A percentile compares a stretch with the other conserved stretches of the same genome.
Conservation (phyloP, 2,113 vertebrate genomes). For the Lophotis ruficrista region DNA sequence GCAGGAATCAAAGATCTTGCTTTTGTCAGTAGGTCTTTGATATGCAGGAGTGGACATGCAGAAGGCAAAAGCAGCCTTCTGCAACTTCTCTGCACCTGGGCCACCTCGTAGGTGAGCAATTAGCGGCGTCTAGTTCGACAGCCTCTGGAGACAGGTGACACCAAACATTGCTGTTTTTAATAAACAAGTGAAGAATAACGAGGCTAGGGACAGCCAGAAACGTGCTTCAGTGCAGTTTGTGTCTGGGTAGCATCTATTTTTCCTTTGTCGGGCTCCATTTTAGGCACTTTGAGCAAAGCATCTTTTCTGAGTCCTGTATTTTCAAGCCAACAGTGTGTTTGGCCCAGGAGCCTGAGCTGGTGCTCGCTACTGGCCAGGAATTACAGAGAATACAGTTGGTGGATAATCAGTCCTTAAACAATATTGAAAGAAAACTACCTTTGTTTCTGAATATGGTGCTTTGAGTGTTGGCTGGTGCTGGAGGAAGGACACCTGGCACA, state of each 20-base stretch:
- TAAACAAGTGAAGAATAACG: not conserved
- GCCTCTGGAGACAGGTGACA: not conserved
- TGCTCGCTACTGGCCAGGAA: not conserved
- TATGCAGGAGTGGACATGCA: not conserved
- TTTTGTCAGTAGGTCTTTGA: slow-evolving; percentile 26
- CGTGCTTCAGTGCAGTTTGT: not conserved
- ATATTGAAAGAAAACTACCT: not conserved
- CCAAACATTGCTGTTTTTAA: not conserved
- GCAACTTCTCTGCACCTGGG: slow-evolving; percentile 10
- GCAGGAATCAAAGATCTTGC: not conserved
- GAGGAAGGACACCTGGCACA: not conserved
- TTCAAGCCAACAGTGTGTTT: not conserved
- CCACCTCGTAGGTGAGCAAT: not conserved
- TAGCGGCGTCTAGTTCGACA: not conserved
- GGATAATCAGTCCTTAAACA: not conserved
- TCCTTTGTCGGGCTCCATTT: not conserved
- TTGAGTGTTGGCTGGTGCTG: not conserved
- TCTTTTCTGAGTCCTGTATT: not conserved
- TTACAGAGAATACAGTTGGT: not conserved
- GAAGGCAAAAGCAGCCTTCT: not conserved
- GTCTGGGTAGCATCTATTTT: not conserved
- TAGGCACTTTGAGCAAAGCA: not conserved
- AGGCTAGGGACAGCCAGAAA: not conserved
- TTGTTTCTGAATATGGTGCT: not conserved
- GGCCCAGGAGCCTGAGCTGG: not conserved